A percentile compares a stretch with the other conserved stretches of the same genome.
These are phyloP conservation scores for Cyclargus thomasi DNA, from an alignment of 1,140 invertebrate genomes.

Conservation along the genomic window DNA sequence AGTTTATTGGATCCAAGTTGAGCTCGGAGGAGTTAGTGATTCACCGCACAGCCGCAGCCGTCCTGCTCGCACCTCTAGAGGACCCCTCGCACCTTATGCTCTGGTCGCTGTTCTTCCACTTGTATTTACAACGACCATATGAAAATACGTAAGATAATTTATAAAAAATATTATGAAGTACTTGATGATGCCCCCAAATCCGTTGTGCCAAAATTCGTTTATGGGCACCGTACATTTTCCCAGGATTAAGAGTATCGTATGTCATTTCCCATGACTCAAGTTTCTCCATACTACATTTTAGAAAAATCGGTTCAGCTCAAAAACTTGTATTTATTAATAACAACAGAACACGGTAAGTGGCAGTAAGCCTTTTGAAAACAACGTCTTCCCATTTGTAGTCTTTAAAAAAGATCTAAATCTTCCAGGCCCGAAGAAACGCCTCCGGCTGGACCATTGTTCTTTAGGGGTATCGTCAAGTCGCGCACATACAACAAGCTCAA, in stretches of 20 bases:
- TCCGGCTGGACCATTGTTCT: constrained; percentile 53
- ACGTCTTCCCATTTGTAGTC: not conserved
- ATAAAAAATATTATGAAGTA: too few relatives aligned
- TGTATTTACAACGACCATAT: constrained; percentile 46
- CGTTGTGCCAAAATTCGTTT: too few relatives aligned
- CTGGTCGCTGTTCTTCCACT: constrained; percentile 47
- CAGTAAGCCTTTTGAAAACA: too few relatives aligned
- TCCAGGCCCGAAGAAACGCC: constrained; percentile 35
- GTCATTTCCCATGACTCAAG: too few relatives aligned
- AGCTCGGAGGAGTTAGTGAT: constrained; percentile 45
- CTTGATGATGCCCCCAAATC: too few relatives aligned
- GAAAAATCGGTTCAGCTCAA: too few relatives aligned
- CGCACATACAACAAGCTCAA: constrained; percentile 45
- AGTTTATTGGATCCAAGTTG: constrained; percentile 37
- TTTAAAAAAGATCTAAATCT: not conserved
- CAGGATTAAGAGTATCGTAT: too few relatives aligned
- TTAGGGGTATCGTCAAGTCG: constrained; percentile 57
- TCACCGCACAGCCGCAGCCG: constrained; percentile 35
- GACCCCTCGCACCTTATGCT: constrained; percentile 44
- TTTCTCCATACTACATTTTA: too few relatives aligned
- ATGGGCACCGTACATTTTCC: too few relatives aligned
- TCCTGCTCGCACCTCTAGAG: constrained; percentile 29
- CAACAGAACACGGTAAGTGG: too few relatives aligned
- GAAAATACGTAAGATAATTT: constrained; percentile 26
- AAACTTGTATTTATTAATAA: too few relatives aligned